Evolutionary conservation across 2,113 vertebrate genomes (phyloP).

Genomic region (Triplophysa tibetana): DNA sequence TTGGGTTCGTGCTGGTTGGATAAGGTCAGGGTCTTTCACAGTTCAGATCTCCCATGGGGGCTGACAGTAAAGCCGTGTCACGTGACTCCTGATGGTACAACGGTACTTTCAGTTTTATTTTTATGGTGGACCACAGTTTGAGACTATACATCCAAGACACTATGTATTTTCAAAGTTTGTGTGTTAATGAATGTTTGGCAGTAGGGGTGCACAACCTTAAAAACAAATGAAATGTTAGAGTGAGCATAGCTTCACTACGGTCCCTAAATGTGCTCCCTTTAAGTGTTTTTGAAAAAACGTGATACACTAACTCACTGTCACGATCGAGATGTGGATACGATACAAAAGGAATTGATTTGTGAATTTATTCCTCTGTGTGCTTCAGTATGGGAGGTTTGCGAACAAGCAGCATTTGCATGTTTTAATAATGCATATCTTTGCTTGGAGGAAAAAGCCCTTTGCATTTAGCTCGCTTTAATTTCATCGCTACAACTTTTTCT

Average conservation of each 20-base stretch:
- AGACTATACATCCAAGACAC: background rate
- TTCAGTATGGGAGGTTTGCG: background rate
- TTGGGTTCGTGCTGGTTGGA: too few relatives aligned
- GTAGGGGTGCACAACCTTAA: background rate
- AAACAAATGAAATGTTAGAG: too few relatives aligned
- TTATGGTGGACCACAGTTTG: constrained; percentile 17
- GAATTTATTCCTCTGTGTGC: background rate
- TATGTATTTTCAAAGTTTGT: background rate
- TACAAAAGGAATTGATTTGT: background rate
- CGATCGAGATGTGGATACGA: background rate
- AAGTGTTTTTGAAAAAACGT: too few relatives aligned
- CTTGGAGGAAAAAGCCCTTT: constrained; percentile 58
- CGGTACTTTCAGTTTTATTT: constrained; percentile 16
- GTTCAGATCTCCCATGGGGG: background rate
- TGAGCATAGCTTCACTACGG: too few relatives aligned
- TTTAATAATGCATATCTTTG: constrained; percentile 62
- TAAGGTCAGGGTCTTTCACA: too few relatives aligned
- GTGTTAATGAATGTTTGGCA: constrained; percentile 11
- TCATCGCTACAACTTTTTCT: constrained; percentile 15
- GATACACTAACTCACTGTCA: too few relatives aligned
- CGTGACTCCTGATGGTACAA: background rate
- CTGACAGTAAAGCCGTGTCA: constrained; percentile 29
- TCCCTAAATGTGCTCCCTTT: too few relatives aligned
- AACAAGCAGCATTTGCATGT: constrained; percentile 59
- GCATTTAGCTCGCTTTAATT: constrained; percentile 48